Base-by-base conservation (phyloP, 2,888 invertebrate genomes). In the Resseliella maxima region DNA sequence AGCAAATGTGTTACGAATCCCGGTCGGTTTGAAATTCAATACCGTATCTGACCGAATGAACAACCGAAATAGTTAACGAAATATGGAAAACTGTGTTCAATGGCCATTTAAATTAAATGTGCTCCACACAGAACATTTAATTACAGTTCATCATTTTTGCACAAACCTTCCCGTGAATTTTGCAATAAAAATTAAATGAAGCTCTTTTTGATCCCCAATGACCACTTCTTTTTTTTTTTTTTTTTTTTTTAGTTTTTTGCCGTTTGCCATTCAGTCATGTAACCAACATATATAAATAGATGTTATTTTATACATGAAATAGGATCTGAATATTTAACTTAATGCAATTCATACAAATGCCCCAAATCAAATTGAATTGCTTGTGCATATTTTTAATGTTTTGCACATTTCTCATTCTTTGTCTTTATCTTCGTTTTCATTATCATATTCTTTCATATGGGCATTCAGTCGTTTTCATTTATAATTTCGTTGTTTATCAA, bases 401-500 rank as follows among this genome's bases (percentile, higher is more conserved):
- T 59, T 59, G 59, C 59, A 59, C 24, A 24, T n/a, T 24, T 24
- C 5, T 10, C 50, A 50, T 50, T 50, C 2, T 2, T 50, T 50
- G 50, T 50, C 18, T 50, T 8, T 50, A 12, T 41, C 6, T 41
- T 5, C 12, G 41, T 41, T 5, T 41, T n/a, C n/a, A n/a, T n/a
- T n/a, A n/a, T n/a, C n/a, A n/a, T n/a, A n/a, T n/a, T n/a, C n/a
- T n/a, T n/a, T n/a, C n/a, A n/a, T n/a, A n/a, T n/a, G n/a, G 41
- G 41, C 41, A 41, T 8, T n/a, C 41, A 41, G 50, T 50, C 50
- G 41, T 59, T 59, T 59, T 59, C 3, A 59, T 3, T 1, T 59
- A 59, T 72, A 72, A 72, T 72, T 72, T 72, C 12, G 35, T 72
- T 72, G 72, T 72, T 72, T 18, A 72, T 35, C 72, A 18, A 31